A percentile compares a stretch with the other conserved stretches of the same genome.
phyloP scores from a whole-genome alignment of 1,140 invertebrate genomes.

The Aphelinus certus region DNA sequence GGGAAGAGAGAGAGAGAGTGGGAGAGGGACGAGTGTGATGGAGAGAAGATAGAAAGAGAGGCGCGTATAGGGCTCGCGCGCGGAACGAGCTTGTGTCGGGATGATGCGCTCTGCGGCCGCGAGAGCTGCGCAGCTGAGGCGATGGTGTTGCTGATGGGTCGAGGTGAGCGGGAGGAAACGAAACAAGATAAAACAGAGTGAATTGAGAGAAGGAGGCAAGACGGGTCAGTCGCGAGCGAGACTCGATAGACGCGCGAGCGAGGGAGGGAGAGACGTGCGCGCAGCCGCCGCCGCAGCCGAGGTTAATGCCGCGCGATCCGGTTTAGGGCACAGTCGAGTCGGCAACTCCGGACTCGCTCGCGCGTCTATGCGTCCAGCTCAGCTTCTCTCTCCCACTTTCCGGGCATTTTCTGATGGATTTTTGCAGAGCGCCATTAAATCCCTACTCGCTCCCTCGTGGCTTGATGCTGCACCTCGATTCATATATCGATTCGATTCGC shows the following conservation, averaged over 20 bases:
- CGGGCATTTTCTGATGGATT: constrained; percentile 4
- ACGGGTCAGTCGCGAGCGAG: constrained; percentile 31
- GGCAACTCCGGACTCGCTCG: constrained; percentile 3
- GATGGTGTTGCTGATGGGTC: constrained; percentile 34
- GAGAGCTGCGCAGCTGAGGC: not conserved
- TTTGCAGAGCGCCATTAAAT: not conserved
- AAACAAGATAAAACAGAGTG: constrained; percentile 4
- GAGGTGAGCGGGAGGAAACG: constrained; percentile 11
- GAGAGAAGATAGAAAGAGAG: constrained; percentile 29
- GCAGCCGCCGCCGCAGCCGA: constrained; percentile 39
- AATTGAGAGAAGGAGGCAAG: constrained; percentile 24
- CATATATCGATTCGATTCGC: too few relatives aligned
- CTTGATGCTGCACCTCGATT: too few relatives aligned
- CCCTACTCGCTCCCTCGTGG: too few relatives aligned
- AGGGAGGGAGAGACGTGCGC: constrained; percentile 47
- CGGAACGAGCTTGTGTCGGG: too few relatives aligned
- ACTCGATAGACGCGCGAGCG: constrained; percentile 22
- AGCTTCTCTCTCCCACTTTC: not conserved
- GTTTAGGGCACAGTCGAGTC: constrained; percentile 55
- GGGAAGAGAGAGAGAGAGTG: not conserved
- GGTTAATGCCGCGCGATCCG: constrained; percentile 59
- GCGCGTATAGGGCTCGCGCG: not conserved
- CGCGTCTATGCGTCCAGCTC: not conserved
- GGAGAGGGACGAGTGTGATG: constrained; percentile 7
- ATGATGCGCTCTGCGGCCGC: too few relatives aligned